Evolutionary conservation across 2,797 vertebrate species (phyloP), one percentile per base, ranked within the genome.

Genomic region (Pelodytes ibericus): DNA sequence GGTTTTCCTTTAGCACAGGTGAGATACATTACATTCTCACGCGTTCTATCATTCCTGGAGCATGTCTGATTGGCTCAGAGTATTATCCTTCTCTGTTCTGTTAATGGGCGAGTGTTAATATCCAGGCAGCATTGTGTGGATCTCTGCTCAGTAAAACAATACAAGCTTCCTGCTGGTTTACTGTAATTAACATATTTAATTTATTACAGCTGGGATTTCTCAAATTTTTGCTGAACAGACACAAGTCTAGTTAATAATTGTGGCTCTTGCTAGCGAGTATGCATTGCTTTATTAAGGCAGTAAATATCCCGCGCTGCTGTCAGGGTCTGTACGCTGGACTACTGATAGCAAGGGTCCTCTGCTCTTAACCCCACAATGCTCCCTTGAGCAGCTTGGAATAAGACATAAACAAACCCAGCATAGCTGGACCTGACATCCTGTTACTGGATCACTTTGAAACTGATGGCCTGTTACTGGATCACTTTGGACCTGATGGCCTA

Each of bases 401-500:
- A 22, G 30, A 62, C 18, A 25, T 39, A 62, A 62, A 62, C 60
- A 62, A 24, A 36, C 30, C 30, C 60, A 62, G 60, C 31, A 24
- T 39, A 31, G 30, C 60, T 15, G 20, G 60, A 13, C 26, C 18
- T 2, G n/a, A 16, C 41, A 18, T 20, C 60, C 60, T n/a, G 24
- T 33, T 13, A 62, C 60, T 39, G 58, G 58, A 60, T 30, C 58
- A 1, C 58, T 60, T 27, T 27, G 58, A 27, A 60, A 26, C 3
- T 10, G 27, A 15, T 5, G 15, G 58, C 26, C 58, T 30, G 13
- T n/a, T n/a, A n/a, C n/a, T n/a, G n/a, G n/a, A n/a, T n/a, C n/a
- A n/a, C n/a, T n/a, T n/a, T n/a, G n/a, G n/a, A n/a, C n/a, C n/a
- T n/a, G n/a, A n/a, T n/a, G n/a, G n/a, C n/a, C n/a, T n/a, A n/a